Evolutionary conservation across 2,113 vertebrate species (phyloP), one percentile per base, ranked within the genome.

Genomic region (Mormoops blainvillei): DNA sequence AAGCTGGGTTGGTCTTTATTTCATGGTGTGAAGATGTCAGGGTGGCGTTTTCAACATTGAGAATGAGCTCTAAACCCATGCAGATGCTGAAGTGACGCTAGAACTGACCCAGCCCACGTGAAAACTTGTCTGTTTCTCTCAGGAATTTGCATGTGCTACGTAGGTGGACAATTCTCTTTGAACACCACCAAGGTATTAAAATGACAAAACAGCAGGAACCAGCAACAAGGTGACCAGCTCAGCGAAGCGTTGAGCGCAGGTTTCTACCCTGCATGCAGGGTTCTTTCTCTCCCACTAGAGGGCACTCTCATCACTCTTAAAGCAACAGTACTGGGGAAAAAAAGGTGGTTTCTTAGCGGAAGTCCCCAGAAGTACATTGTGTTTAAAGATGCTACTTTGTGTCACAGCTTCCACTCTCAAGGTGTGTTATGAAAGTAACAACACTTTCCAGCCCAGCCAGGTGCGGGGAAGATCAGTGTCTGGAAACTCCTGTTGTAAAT

Each of bases 241-340:
- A 31, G 16, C 2, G 2, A 16, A 20, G 31, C 26, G 4, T 6
- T 8, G 0, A 18, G 7, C 80, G 1, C 52, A 11, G 63, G 16
- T 26, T 94, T 48, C 33, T 63, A 86, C 85, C 52, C 56, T 80
- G 70, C 58, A 1, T 92, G 74, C 19, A 89, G 1, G 54, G 52
- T 45, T 0, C 41, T 0, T 8, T 73, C 83, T 65, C 15, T 0
- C 74, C 97, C 98, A 97, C 98, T 38, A 98, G 98, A 98, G 98
- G 98, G 98, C 98, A 97, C 98, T 97, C 97, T 94, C 93, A 97
- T 97, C 98, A 91, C 97, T 98, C 84, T 89, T 63, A 98, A 98
- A 89, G 93, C 87, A 76, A 7, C 48, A 54, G 0, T 54, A 28
- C 83, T 73, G 0, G n/a, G 28, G 26, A 0, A 48, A 36, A 88